Conservation (phyloP, 2,113 vertebrate species). For the Heterotilapia buettikoferi region DNA sequence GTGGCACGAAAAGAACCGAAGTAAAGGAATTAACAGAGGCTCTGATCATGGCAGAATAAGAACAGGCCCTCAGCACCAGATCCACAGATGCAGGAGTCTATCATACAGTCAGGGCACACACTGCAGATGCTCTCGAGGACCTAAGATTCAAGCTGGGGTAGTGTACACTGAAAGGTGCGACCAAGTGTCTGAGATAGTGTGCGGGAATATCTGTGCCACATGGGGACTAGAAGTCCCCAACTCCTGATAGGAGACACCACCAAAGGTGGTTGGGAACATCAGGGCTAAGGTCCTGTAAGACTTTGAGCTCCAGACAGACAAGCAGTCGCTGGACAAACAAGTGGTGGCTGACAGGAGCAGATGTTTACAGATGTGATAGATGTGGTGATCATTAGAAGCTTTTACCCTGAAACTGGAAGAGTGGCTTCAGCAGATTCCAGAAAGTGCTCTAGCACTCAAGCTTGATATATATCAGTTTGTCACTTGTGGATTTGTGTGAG, state of each 20-base stretch:
- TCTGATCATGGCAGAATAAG: neutral
- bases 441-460: neutral
- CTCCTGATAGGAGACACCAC: neutral
- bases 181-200: neutral
- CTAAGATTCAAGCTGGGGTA: neutral
- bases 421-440: neutral
- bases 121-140: neutral
- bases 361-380: neutral
- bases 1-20: neutral
- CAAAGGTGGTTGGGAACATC: neutral
- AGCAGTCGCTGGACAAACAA: neutral
- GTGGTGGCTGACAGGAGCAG: neutral
- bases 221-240: neutral
- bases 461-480: neutral
- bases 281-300: neutral
- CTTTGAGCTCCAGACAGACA: neutral
- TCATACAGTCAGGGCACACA: neutral
- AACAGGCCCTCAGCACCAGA: neutral
- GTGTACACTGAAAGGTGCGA: neutral
- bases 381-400: neutral
- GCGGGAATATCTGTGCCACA: neutral
- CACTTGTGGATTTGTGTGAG: neutral
- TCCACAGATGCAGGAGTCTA: neutral
- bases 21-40: neutral
- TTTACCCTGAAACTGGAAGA: neutral